Evolutionary conservation across 37 sponge, comb jelly and placozoan genomes (phyloP), one percentile per base, ranked within the genome.

Genomic region (Diacarnus erythraeanus): DNA sequence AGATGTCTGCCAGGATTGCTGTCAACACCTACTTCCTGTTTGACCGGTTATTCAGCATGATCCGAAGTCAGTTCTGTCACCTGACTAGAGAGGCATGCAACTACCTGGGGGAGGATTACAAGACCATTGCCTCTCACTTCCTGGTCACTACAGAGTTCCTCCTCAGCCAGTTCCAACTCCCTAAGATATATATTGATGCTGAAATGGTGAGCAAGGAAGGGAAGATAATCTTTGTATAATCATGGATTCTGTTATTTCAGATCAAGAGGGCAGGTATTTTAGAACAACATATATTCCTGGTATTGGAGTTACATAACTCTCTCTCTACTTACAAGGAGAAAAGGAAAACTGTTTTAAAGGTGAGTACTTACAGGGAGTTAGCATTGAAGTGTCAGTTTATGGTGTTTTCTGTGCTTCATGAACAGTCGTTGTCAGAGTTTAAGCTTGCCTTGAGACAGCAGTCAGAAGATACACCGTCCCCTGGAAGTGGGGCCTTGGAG

Each of bases 1-100:
- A 57, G 38, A 89, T 73, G 51, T 69, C 60, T 6, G 69, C 64
- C 4, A 40, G 5, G 23, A 65, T 42, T 5, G 95, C 92, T 29
- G 92, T 95, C 31, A 75, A 95, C 80, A 95, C 92, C 37, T 75
- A 81, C 74, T 87, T 83, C 80, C 71, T 95, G 26, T 87, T 91
- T 69, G 64, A 69, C 38, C 78, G 82, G 36, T 63, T 95, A 37
- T 86, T 91, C 67, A 3, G 42, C 3, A 76, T 82, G 35, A 20
- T 82, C 6, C 35, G 74, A 10, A 67, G 77, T 37, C 70, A 84
- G 65, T 82, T 87, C 36, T 66, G 59, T 40, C 57, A 63, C 35
- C 80, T 93, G 25, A 93, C 93, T 6, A 56, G 78, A 25, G 89
- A 93, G 74, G 86, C 89, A 0, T 88, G 86, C 64, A 93, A 78